A percentile compares a stretch with the other conserved stretches of the same genome.
These are phyloP conservation scores for Parnassius apollo DNA, from an alignment of 2,888 invertebrate genomes.

Conservation along the genomic window DNA sequence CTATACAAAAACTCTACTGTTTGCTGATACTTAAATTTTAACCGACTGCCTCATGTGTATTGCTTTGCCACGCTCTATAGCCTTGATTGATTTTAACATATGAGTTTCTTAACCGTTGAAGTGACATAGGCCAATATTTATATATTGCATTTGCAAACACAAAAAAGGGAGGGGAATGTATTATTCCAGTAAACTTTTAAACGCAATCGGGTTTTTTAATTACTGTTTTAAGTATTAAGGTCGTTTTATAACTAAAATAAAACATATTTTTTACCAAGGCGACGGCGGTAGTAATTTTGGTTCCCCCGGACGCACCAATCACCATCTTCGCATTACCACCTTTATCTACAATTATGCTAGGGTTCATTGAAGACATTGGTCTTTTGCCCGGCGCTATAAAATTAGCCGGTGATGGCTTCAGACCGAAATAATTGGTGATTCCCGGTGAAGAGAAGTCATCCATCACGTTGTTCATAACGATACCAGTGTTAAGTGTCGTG, in stretches of 20 bases:
- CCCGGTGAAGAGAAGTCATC: conserved; percentile 95
- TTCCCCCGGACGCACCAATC: conserved; percentile 91
- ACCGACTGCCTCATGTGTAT: too few species aligned
- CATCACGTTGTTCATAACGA: conserved; percentile 97
- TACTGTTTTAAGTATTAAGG: too few species aligned
- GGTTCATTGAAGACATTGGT: conserved; percentile 93
- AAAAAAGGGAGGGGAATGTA: too few species aligned
- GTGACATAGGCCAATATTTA: too few species aligned
- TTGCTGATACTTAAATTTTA: too few species aligned
- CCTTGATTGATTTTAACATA: too few species aligned
- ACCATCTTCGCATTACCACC: conserved; percentile 85
- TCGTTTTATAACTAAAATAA: background rate
- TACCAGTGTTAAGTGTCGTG: conserved; percentile 89
- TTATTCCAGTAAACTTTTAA: too few species aligned
- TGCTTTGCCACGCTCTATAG: too few species aligned
- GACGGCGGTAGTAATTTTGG: conserved; percentile 88
- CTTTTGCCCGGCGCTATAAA: conserved; percentile 89
- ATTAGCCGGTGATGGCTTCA: conserved; percentile 90
- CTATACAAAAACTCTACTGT: too few species aligned
- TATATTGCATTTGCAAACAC: too few species aligned
- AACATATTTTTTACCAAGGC: conserved; percentile 75
- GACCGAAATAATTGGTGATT: conserved; percentile 84
- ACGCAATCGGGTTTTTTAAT: too few species aligned
- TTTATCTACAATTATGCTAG: conserved; percentile 86
- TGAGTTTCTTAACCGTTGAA: too few species aligned